phyloP scores from a whole-genome alignment of 2,113 vertebrate species.

The Oncorhynchus masou region DNA sequence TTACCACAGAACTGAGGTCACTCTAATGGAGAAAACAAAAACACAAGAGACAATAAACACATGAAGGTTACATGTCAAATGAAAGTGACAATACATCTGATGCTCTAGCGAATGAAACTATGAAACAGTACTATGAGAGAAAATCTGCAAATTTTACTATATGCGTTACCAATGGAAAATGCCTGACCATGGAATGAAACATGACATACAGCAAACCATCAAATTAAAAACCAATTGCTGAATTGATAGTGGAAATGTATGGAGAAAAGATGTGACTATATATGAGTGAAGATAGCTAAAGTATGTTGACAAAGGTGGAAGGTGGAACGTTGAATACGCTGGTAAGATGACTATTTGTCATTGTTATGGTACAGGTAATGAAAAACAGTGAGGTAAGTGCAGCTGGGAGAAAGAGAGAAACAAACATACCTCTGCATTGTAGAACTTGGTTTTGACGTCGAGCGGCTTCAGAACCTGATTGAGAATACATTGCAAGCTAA shows the following conservation, averaged over 20 bases:
- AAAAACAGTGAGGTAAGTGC: background rate
- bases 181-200: background rate
- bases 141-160: constrained; percentile 6
- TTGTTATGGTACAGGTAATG: background rate
- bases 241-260: constrained; percentile 9
- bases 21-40: constrained; percentile 99
- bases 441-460: constrained; percentile 99
- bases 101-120: constrained; percentile 17
- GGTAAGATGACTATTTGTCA: background rate
- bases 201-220: background rate
- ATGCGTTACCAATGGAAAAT: background rate
- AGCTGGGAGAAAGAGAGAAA: background rate
- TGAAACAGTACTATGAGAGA: constrained; percentile 35
- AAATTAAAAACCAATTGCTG: constrained; percentile 4
- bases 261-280: background rate
- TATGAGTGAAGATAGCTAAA: too few species aligned
- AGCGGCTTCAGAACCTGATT: constrained; percentile 95
- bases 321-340: background rate
- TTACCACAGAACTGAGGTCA: constrained; percentile 99
- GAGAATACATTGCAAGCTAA: constrained; percentile 77
- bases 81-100: constrained; percentile 75
- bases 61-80: constrained; percentile 92
- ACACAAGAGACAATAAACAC: constrained; percentile 91
- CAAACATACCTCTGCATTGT: constrained; percentile 91
- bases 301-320: background rate